Percentiles rank a stretch among this genome's conserved stretches.
These are phyloP conservation scores for Halocynthia roretzi DNA, from an alignment of 23 tunicate genomes.

Conservation along the genomic window DNA sequence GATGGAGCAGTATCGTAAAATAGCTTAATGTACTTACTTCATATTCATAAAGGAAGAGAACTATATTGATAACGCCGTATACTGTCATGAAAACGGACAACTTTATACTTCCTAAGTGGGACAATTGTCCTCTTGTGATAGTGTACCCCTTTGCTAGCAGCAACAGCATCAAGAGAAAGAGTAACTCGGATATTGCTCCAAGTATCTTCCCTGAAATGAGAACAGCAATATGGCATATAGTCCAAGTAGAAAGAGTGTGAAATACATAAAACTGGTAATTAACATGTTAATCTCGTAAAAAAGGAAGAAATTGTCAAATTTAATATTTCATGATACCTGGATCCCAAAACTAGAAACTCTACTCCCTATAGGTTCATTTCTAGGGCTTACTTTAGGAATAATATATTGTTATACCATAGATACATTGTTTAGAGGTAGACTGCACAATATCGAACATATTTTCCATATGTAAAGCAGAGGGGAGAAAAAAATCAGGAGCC, in stretches of 20 bases:
- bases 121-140: constrained; percentile 60
- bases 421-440: too few relatives aligned
- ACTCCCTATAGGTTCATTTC: neutral
- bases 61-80: constrained; percentile 46
- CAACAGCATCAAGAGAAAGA: constrained; percentile 56
- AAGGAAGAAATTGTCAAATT: neutral
- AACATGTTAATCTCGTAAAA: neutral
- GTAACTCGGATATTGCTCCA: constrained; percentile 61
- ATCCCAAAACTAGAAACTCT: neutral
- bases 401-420: too few relatives aligned
- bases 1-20: too few relatives aligned
- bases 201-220: constrained; percentile 51
- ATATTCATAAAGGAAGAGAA: constrained; percentile 70
- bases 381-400: too few relatives aligned
- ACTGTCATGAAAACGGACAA: constrained; percentile 65
- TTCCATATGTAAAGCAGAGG: too few relatives aligned
- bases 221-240: neutral
- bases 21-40: constrained; percentile 43
- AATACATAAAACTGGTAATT: neutral
- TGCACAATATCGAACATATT: too few relatives aligned
- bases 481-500: too few relatives aligned
- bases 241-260: too few relatives aligned
- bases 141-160: constrained; percentile 78
- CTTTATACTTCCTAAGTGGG: constrained; percentile 62
- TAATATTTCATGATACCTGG: neutral